Conservation (phyloP, 2,113 vertebrate species). For the Pachyramphus minor region DNA sequence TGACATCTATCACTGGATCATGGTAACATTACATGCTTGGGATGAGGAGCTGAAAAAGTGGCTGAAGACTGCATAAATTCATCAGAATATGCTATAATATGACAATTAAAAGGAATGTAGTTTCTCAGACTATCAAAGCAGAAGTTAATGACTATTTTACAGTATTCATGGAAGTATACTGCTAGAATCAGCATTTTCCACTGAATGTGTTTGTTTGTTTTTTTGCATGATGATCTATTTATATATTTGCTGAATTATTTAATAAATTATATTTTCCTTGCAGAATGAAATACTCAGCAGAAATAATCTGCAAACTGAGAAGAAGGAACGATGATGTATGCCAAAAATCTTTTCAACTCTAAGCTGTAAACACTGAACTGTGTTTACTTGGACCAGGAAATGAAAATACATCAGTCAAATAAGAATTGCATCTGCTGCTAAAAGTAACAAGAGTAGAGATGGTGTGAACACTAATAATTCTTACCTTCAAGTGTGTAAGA, state of each 20-base stretch:
- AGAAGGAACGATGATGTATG: background rate
- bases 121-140: background rate
- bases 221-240: background rate
- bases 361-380: background rate
- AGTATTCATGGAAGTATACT: background rate
- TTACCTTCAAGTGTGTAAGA: background rate
- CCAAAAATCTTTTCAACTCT: background rate
- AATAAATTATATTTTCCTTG: background rate
- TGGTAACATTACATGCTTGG: background rate
- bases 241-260: conserved; percentile 20
- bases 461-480: background rate
- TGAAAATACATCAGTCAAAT: background rate
- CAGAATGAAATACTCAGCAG: conserved; percentile 2
- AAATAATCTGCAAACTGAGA: background rate
- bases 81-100: background rate
- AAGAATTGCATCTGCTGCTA: background rate
- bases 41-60: background rate
- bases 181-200: background rate
- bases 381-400: background rate
- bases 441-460: background rate
- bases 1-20: background rate
- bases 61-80: background rate
- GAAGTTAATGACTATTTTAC: background rate
- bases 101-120: background rate
- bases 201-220: background rate